phyloP scores from a whole-genome alignment of 2,113 vertebrate species.

The Brachyhypopomus gauderio region DNA sequence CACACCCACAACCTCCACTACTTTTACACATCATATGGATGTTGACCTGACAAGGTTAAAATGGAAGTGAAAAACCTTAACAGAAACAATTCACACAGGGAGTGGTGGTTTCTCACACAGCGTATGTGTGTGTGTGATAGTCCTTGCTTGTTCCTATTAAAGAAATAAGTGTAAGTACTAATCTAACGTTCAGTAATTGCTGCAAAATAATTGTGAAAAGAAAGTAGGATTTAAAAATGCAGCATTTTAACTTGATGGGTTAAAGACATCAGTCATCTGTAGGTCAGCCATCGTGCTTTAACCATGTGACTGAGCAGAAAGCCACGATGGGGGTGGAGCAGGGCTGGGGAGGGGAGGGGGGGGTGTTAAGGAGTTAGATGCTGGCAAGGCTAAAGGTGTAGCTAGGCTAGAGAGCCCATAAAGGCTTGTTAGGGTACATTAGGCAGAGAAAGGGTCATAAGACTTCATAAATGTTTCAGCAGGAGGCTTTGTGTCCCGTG shows the following conservation, averaged over 20 bases:
- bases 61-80: too few species aligned
- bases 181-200: too few species aligned
- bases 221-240: slow-evolving; percentile 32
- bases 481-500: slow-evolving; percentile 56
- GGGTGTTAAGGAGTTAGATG: slow-evolving; percentile 74
- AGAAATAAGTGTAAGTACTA: too few species aligned
- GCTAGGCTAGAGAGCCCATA: slow-evolving; percentile 71
- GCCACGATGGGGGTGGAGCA: neutral
- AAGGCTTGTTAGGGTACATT: slow-evolving; percentile 76
- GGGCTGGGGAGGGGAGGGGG: slow-evolving; percentile 8
- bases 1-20: too few species aligned
- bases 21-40: too few species aligned
- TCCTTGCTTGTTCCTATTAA: too few species aligned
- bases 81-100: too few species aligned
- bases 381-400: slow-evolving; percentile 70
- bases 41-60: too few species aligned
- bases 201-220: too few species aligned
- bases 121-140: too few species aligned
- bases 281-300: slow-evolving; percentile 7
- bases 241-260: slow-evolving; percentile 6
- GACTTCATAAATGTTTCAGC: slow-evolving; percentile 76
- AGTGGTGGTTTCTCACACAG: too few species aligned
- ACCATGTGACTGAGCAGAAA: slow-evolving; percentile 16
- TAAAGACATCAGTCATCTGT: slow-evolving; percentile 9
- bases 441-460: slow-evolving; percentile 71